Evolutionary conservation across 1,140 invertebrate species (phyloP), one percentile per base, ranked within the genome.

Genomic region (Drosophila repletoides): DNA sequence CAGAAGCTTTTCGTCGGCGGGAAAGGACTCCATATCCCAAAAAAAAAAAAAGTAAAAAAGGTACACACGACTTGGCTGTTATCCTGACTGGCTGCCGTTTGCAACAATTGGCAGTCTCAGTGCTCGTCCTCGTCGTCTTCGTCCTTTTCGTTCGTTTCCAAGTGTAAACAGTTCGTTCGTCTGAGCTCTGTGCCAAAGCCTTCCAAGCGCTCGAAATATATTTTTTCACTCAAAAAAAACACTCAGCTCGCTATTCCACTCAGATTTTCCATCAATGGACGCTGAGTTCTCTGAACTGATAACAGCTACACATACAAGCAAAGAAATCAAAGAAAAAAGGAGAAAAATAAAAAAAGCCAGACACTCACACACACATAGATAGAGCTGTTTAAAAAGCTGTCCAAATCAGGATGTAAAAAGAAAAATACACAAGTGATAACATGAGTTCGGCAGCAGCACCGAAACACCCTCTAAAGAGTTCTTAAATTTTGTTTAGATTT

Each of bases 251-350:
- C 21, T 33, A 51, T 24, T 46, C 48, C 40, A 9, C 65, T 68
- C 65, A 68, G 64, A 64, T 63, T 73, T 84, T 76, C 80, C 80
- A 84, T 86, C 81, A 84, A 84, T 86, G 80, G 72, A 63, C 72
- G 71, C 70, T 69, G 79, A 68, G 80, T 86, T 65, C 63, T 80
- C 58, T 69, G 58, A 71, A 87, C 76, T 84, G 81, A 84, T 86
- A 84, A 84, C 75, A 84, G 71, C 28, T 43, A 52, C 60, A 31
- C 41, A 36, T n/a, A 72, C 19, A 67, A 34, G 56, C 34, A 58
- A n/a, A 48, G n/a, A n/a, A n/a, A n/a, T n/a, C n/a, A n/a, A n/a
- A n/a, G n/a, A n/a, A n/a, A n/a, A n/a, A n/a, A n/a, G n/a, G n/a
- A n/a, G n/a, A n/a, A n/a, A n/a, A n/a, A n/a, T n/a, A n/a, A n/a